Evolutionary conservation across 2,113 vertebrate species (phyloP).

Genomic region (Nesogale talazaci): DNA sequence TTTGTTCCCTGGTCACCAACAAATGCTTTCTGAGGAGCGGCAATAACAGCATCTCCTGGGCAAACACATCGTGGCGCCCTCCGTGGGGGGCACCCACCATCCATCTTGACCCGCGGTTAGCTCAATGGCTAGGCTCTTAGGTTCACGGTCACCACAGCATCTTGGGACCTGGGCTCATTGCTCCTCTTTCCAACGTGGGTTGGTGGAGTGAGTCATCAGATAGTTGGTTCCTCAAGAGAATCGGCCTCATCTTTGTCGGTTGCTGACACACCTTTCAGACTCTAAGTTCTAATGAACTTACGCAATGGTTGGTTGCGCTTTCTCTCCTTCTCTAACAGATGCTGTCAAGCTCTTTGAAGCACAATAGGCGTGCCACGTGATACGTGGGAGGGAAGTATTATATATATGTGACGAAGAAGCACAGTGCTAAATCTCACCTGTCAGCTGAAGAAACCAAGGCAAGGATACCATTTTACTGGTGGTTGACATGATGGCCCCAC

Average conservation of each 20-base stretch:
- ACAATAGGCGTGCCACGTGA: not conserved
- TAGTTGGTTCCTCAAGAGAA: conserved; percentile 61
- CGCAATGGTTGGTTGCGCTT: not conserved
- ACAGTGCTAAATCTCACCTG: not conserved
- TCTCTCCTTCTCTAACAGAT: not conserved
- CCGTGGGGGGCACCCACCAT: too few relatives aligned
- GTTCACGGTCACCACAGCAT: not conserved
- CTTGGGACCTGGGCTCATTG: conserved; percentile 58
- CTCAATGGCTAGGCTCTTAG: not conserved
- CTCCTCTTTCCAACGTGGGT: conserved; percentile 47
- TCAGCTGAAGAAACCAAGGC: conserved; percentile 23
- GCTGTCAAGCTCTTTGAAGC: not conserved
- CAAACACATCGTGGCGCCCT: not conserved
- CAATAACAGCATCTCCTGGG: not conserved
- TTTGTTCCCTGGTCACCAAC: conserved; percentile 56
- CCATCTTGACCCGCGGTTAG: not conserved
- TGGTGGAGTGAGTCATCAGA: conserved; percentile 64
- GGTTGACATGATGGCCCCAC: not conserved
- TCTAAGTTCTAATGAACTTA: conserved; percentile 38
- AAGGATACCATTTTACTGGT: not conserved
- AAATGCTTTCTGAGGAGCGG: conserved; percentile 31
- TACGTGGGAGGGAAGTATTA: not conserved
- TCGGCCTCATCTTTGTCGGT: conserved; percentile 38
- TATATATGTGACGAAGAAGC: not conserved
- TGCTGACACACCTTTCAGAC: conserved; percentile 64